A percentile compares a stretch with the other conserved stretches of the same genome.
phyloP scores from a whole-genome alignment of 2,113 vertebrate species.

The Pedionomus torquatus region DNA sequence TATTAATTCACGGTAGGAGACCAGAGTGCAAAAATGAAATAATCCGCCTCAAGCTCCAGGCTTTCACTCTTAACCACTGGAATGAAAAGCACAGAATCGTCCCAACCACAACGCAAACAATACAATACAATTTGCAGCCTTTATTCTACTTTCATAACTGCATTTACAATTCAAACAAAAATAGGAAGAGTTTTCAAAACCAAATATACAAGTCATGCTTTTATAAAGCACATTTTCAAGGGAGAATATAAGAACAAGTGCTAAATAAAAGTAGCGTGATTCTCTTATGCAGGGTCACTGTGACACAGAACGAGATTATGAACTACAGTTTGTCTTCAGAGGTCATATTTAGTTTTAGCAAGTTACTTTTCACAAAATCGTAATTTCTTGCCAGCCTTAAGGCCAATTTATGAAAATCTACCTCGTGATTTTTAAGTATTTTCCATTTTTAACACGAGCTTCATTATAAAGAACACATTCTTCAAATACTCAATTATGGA shows the following conservation, averaged over 20 bases:
- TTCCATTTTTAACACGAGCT: not conserved
- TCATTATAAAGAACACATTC: not conserved
- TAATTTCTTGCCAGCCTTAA: not conserved
- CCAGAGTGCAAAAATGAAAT: not conserved
- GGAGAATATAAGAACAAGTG: not conserved
- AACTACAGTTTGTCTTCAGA: not conserved
- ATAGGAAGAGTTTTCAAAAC: not conserved
- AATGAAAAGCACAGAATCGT: not conserved
- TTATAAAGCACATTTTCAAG: not conserved
- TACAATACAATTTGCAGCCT: not conserved
- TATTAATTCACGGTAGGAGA: not conserved
- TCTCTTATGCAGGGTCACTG: not conserved
- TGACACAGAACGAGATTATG: not conserved
- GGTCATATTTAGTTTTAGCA: not conserved
- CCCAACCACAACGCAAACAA: slow-evolving; percentile 8
- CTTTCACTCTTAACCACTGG: slow-evolving; percentile 39
- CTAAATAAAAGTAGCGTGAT: not conserved
- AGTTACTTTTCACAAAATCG: not conserved
- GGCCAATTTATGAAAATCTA: not conserved
- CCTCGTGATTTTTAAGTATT: not conserved
- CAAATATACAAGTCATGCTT: not conserved
- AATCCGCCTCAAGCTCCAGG: not conserved
- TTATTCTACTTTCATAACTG: not conserved
- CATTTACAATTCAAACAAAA: not conserved
- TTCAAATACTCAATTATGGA: not conserved